Percentiles rank a stretch among this genome's conserved stretches.
These are phyloP conservation scores for Formica exsecta DNA, from an alignment of 1,140 invertebrate species.

Conservation along the genomic window DNA sequence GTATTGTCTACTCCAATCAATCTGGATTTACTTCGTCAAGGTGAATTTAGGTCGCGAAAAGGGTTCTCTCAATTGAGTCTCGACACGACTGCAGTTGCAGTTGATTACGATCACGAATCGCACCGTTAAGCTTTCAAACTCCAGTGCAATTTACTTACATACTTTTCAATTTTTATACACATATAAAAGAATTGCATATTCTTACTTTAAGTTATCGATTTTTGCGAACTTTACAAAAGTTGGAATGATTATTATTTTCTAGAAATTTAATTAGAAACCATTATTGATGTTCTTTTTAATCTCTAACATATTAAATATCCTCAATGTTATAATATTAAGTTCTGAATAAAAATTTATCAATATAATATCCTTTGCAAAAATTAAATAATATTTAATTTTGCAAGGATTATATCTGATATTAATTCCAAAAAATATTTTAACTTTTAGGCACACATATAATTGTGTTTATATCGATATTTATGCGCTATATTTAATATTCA, in stretches of 20 bases:
- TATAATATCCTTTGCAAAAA: too few species aligned
- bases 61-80: slow-evolving; percentile 37
- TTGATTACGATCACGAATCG: slow-evolving; percentile 48
- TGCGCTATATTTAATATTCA: background rate
- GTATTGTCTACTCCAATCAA: slow-evolving; percentile 58
- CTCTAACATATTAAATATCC: background rate
- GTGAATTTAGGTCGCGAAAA: slow-evolving; percentile 57
- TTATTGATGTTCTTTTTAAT: background rate
- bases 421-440: background rate
- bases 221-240: too few species aligned
- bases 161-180: background rate
- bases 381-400: too few species aligned
- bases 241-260: background rate
- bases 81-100: slow-evolving; percentile 35
- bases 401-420: background rate
- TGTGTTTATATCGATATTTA: background rate
- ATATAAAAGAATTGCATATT: background rate
- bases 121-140: slow-evolving; percentile 27
- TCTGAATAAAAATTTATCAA: too few species aligned
- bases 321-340: background rate
- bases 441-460: background rate
- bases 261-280: background rate
- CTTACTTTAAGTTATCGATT: too few species aligned
- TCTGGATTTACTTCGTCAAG: slow-evolving; percentile 62
- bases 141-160: slow-evolving; percentile 4